phyloP scores from a whole-genome alignment of 2,888 invertebrate genomes.

The Dioctria rufipes region DNA sequence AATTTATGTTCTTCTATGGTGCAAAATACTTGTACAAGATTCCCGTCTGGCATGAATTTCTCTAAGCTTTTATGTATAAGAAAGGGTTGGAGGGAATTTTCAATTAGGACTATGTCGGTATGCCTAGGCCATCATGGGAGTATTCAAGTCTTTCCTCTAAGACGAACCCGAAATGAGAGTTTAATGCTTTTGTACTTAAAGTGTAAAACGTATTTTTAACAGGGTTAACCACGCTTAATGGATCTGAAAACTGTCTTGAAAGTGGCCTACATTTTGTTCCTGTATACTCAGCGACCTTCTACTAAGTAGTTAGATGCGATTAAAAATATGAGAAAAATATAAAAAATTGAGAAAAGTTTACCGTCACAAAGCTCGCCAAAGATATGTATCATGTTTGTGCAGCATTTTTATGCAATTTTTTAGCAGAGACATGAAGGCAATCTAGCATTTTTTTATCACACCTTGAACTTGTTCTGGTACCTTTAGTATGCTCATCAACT shows the following conservation, averaged over 20 bases:
- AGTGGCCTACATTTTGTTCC: constrained; percentile 10
- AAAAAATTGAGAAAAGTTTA: constrained; percentile 45
- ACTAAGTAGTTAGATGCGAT: background rate
- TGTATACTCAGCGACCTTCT: background rate
- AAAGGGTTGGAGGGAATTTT: constrained; percentile 22
- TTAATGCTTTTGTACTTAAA: constrained; percentile 48
- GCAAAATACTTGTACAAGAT: constrained; percentile 45
- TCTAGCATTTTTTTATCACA: constrained; percentile 4
- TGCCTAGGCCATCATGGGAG: background rate
- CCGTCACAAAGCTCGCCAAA: background rate
- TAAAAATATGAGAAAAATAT: constrained; percentile 23
- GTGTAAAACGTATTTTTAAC: constrained; percentile 42
- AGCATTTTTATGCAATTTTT: constrained; percentile 30
- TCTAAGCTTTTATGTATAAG: constrained; percentile 44
- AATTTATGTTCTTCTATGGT: constrained; percentile 22
- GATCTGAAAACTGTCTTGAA: constrained; percentile 25
- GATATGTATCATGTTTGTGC: constrained; percentile 6
- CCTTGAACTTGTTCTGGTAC: constrained; percentile 7
- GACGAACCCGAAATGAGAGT: constrained; percentile 36
- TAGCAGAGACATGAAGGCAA: background rate
- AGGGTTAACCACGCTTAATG: constrained; percentile 42
- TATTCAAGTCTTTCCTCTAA: background rate
- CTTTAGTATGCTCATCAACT: constrained; percentile 13
- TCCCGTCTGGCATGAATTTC: constrained; percentile 39
- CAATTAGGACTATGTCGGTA: constrained; percentile 18